Percentiles rank a stretch among this genome's conserved stretches.
phyloP scores from a whole-genome alignment of 2,888 invertebrate genomes.

The Lagria hirta region DNA sequence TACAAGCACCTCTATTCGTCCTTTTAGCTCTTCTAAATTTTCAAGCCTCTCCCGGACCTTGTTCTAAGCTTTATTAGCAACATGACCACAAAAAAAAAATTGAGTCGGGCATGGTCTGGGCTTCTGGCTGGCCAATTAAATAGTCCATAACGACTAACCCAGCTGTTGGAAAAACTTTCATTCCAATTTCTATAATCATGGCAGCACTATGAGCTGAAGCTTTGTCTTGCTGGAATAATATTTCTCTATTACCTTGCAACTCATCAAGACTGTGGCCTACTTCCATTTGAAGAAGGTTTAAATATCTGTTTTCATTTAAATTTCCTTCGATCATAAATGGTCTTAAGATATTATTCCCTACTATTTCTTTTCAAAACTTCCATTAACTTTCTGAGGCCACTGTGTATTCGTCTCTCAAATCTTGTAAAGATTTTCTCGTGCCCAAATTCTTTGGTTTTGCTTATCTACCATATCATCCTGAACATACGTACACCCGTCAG shows the following conservation, averaged over 20 bases:
- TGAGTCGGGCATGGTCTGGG: not conserved
- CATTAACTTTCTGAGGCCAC: not conserved
- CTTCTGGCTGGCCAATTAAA: not conserved
- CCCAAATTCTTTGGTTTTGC: too few relatives aligned
- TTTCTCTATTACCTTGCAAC: not conserved
- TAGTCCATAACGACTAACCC: not conserved
- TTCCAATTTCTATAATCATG: not conserved
- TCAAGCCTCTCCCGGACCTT: not conserved
- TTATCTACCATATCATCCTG: too few relatives aligned
- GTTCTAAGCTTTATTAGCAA: not conserved
- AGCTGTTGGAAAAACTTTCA: not conserved
- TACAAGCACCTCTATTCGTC: not conserved
- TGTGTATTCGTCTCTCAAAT: not conserved
- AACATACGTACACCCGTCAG: too few relatives aligned
- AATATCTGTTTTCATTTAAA: not conserved
- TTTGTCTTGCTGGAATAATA: not conserved
- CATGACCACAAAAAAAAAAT: constrained; percentile 1
- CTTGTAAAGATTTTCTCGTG: constrained; percentile 1
- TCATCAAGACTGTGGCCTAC: not conserved
- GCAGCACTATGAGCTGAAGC: constrained; percentile 2
- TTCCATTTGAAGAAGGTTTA: constrained; percentile 1
- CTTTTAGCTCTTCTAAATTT: not conserved
- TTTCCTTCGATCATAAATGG: not conserved
- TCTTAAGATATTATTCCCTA: not conserved
- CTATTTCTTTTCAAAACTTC: not conserved